Evolutionary conservation across 2,888 invertebrate genomes (phyloP), one percentile per base, ranked within the genome.

Genomic region (Germaria angustata): DNA sequence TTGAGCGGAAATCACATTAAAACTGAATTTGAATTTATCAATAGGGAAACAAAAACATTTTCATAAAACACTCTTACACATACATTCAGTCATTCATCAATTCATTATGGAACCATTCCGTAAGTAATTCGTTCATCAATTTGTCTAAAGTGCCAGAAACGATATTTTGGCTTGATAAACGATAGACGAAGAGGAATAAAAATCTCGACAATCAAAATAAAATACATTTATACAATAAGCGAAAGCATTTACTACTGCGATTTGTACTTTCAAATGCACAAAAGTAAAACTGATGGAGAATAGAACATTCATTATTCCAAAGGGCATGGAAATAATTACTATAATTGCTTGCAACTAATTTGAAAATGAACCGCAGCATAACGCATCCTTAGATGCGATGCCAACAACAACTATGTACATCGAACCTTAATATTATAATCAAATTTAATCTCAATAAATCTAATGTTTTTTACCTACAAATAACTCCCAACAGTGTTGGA

Each of bases 291-390:
- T 28, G 2, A 22, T 17, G 15, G 6, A 32, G 15, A 69, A 57
- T 13, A 59, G 17, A 59, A 61, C 2, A 36, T 49, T 44, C 2
- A 36, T 49, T 44, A 55, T 41, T 22, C n/a, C n/a, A 84, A 53
- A 76, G 63, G 57, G 68, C 69, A 63, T 53, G 66, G 71, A 51
- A 80, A 84, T 85, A 86, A 85, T 86, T 86, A 86, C 81, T 72
- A 81, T 86, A 86, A 86, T 86, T 86, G 84, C 86, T 84, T 81
- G 84, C 84, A 84, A 84, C 85, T 85, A 84, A 85, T 86, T 85
- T 85, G 69, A 81, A 84, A 75, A 61, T 83, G 80, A 73, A 79
- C 78, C 81, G 79, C 81, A 79, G 73, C 84, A 80, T 69, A 77
- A 73, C 53, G 76, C 80, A 76, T 81, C 68, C 73, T 81, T 59